These are phyloP conservation scores for Polylopha cassiicola DNA, from an alignment of 2,888 invertebrate species.

Conservation along the genomic window DNA sequence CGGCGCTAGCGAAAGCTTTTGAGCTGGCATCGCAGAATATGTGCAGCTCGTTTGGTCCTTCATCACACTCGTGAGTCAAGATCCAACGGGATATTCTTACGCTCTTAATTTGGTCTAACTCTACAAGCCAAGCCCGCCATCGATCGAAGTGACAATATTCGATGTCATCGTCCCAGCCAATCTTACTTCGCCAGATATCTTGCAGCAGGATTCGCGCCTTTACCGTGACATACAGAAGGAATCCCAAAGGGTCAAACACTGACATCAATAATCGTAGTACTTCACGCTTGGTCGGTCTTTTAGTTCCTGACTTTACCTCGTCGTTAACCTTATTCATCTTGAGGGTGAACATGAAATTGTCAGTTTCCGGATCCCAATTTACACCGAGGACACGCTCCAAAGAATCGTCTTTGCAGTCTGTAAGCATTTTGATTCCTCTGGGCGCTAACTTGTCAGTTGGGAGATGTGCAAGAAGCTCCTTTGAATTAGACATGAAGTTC, in stretches of 20 bases:
- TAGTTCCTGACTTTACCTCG: not conserved
- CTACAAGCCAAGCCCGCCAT: not conserved
- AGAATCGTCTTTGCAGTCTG: not conserved
- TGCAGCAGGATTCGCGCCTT: not conserved
- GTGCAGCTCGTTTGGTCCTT: not conserved
- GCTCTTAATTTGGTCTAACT: no score
- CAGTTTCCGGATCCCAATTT: not conserved
- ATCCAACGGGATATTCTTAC: not conserved
- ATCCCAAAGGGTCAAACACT: not conserved
- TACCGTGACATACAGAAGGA: not conserved
- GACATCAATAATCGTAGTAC: not conserved
- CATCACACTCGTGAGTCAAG: not conserved
- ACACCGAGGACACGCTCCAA: conserved; percentile 8
- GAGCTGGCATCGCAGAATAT: not conserved
- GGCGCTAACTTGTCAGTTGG: conserved; percentile 6
- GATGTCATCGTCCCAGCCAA: not conserved
- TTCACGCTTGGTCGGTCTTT: not conserved
- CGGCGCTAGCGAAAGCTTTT: not conserved
- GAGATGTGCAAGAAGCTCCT: conserved; percentile 2
- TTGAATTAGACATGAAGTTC: conserved; percentile 15
- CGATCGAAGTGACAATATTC: not conserved
- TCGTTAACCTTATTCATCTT: not conserved
- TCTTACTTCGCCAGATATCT: not conserved
- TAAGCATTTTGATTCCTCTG: not conserved
- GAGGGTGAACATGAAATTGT: not conserved